Evolutionary conservation across 2,888 invertebrate species (phyloP), one percentile per base, ranked within the genome.

Genomic region (Lasius platythorax): DNA sequence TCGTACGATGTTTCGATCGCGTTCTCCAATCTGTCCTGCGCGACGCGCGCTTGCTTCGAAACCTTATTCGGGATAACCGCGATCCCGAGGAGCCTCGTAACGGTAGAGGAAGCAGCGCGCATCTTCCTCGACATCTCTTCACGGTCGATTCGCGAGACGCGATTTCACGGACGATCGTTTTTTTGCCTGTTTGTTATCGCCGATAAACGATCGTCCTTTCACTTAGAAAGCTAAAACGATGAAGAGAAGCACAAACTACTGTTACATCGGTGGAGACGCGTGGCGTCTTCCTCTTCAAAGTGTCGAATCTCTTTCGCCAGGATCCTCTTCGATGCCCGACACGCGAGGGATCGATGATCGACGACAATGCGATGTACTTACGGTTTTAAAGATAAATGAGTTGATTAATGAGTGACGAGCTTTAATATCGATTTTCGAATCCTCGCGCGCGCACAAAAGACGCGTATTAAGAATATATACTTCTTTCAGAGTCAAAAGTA

Each of bases 161-260:
- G 43, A 79, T 79, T 79, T 79, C 72, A 79, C 72, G 70, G 72
- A 2, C 61, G 33, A 61, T 79, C 72, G 46, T 79, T 58, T 61
- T 61, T 72, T 79, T 79, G 18, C 70, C 23, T 28, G 4, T 58
- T 56, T 43, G 56, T n/a, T 23, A 67, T 28, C 43, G 40, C 66
- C 61, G 33, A 50, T 53, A 15, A 28, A 5, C 40, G 46, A 46
- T 61, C 78, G 33, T 79, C 73, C 79, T 81, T 81, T 81, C 79
- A 81, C 79, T 73, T 81, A 81, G 79, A 81, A 81, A 81, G 79
- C 79, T 73, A 81, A 81, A 81, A 81, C 79, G 61, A 81, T 50
- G 73, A 81, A 73, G 79, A 61, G 46, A 18, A 81, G n/a, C 61
- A 37, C 12, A 4, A 61, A 79, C 37, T 72, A 81, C 79, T 81